These are phyloP conservation scores for Glyphotaelius pellucidus DNA, from an alignment of 2,888 invertebrate genomes.

Conservation along the genomic window DNA sequence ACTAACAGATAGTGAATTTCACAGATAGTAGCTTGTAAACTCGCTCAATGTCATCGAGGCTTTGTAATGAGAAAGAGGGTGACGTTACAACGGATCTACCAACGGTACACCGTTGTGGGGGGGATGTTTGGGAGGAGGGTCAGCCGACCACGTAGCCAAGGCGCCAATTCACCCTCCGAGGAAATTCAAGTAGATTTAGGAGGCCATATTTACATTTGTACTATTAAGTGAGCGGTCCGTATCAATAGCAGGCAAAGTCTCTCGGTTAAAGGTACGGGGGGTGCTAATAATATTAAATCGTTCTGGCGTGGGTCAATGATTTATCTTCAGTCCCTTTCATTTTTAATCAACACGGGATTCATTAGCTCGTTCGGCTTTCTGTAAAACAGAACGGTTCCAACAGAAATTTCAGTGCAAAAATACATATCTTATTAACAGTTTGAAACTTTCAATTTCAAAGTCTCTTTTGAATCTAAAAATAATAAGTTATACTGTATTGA, in stretches of 20 bases:
- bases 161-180: slow-evolving; percentile 2
- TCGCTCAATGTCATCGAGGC: too few relatives aligned
- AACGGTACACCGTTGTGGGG: not conserved
- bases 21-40: too few relatives aligned
- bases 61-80: not conserved
- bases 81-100: not conserved
- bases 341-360: not conserved
- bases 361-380: not conserved
- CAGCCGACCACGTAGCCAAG: not conserved
- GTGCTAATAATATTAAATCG: not conserved
- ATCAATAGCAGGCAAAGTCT: not conserved
- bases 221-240: not conserved
- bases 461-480: too few relatives aligned
- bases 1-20: too few relatives aligned
- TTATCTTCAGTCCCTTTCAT: not conserved
- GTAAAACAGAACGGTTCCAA: too few relatives aligned
- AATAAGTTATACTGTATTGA: too few relatives aligned
- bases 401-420: too few relatives aligned
- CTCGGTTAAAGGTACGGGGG: not conserved
- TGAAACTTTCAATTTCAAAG: too few relatives aligned
- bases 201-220: slow-evolving; percentile 13
- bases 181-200: not conserved
- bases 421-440: too few relatives aligned
- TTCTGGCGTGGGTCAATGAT: not conserved
- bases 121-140: not conserved